Base-by-base conservation (phyloP, 2,797 vertebrate genomes). In the Liparis tanakae region DNA sequence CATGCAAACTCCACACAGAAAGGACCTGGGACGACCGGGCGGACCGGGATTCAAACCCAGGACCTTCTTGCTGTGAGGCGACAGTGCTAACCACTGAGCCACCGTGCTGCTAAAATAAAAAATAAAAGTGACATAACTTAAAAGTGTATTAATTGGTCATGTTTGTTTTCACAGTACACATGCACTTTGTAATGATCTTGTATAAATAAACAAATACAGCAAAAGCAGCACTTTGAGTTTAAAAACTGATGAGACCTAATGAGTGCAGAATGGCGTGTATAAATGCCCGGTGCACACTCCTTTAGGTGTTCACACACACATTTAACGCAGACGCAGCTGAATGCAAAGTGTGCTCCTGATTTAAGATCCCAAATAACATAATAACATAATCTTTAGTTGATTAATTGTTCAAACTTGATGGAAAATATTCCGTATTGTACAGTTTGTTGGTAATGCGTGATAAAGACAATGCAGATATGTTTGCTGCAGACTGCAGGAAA, bases 401-500 rank as follows among this genome's bases (percentile, higher is more conserved):
- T 59, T 53, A 56, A 59, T 44, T 44, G 46, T 58, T 25, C 39
- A 30, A 10, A 63, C 25, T 4, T n/a, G 9, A 25, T 44, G 25
- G 15, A 1, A 34, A 56, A 48, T 15, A n/a, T 5, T 44, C 8
- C 46, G 37, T 5, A 7, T n/a, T 34, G 15, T 6, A 61, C 5
- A 9, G 43, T 54, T 30, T 66, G 50, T 25, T 22, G n/a, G 56
- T 62, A 7, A n/a, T 33, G 6, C 39, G 50, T 46, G 68, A 39
- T 44, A 50, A 62, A 61, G 3, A 44, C 64, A 22, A 80, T 75
- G 81, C 82, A 79, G 69, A 88, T 86, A 69, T 65, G 62, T 76
- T 82, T 76, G 73, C 85, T 91, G 89, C 90, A 88, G 85, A 76
- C 58, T 81, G 74, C 60, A 85, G 71, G 67, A 67, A 20, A 25